phyloP scores from a whole-genome alignment of 2,113 vertebrate species.

The Paralichthys olivaceus region DNA sequence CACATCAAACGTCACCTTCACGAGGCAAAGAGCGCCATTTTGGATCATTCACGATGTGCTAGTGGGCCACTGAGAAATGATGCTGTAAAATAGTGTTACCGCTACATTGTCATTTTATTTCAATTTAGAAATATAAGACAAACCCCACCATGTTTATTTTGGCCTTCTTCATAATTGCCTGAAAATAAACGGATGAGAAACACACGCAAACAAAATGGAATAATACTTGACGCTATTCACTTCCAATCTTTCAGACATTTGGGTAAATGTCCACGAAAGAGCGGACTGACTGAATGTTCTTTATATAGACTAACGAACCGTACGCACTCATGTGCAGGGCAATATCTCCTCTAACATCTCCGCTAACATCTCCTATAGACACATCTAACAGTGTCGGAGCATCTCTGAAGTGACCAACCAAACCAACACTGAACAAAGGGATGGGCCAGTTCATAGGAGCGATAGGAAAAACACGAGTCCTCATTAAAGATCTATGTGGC shows the following conservation, averaged over 20 bases:
- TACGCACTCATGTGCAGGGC: constrained; percentile 44
- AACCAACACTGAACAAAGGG: constrained; percentile 75
- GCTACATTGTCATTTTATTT: constrained; percentile 80
- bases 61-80: constrained; percentile 72
- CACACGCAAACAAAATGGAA: constrained; percentile 55
- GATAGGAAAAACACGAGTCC: constrained; percentile 10
- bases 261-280: constrained; percentile 81
- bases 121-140: constrained; percentile 67
- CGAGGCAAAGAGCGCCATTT: constrained; percentile 62
- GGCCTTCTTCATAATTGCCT: constrained; percentile 73
- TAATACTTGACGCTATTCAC: constrained; percentile 67
- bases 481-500: constrained; percentile 10
- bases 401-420: constrained; percentile 64
- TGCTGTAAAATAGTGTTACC: constrained; percentile 87
- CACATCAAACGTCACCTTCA: constrained; percentile 12
- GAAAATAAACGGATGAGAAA: constrained; percentile 75
- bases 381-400: constrained; percentile 56
- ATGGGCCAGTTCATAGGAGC: constrained; percentile 66
- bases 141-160: constrained; percentile 69
- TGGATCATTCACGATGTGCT: constrained; percentile 69
- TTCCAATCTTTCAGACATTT: constrained; percentile 82
- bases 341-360: constrained; percentile 13
- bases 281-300: constrained; percentile 73
- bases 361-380: constrained; percentile 44
- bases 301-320: constrained; percentile 69